Base-by-base conservation (phyloP, 2,888 invertebrate species). In the Zaprionus lineosus region DNA sequence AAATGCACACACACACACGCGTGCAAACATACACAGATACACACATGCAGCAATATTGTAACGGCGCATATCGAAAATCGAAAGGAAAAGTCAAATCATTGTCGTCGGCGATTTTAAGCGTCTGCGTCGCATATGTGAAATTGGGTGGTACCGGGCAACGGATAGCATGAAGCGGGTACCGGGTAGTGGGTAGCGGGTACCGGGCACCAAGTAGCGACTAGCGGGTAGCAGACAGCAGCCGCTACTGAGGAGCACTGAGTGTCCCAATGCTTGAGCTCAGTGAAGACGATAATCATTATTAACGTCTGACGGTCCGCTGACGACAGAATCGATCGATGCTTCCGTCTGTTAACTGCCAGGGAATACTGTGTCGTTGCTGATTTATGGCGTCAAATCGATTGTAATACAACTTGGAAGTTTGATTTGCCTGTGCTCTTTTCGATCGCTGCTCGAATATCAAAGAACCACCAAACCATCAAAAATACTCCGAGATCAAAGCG, bases 31-130 rank as follows among this genome's bases (percentile, higher is more conserved):
- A 40, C 15, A 51, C 2, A 47, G 1, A 28, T 8, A 46, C 5
- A 41, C 6, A 15, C 31, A 26, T 3, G n/a, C 8, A 37, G 8
- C 26, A 19, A 52, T 62, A 43, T 47, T 37, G 51, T 58, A 58
- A 73, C 71, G 58, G 48, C 39, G 47, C 52, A 62, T 65, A 76
- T 73, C 69, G 76, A 62, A 78, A 83, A 79, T 78, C 77, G 79
- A 78, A n/a, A n/a, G n/a, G n/a, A n/a, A n/a, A n/a, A 84, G 56
- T 66, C 72, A 66, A 72, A 71, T 72, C 40, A n/a, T 61, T 26
- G 47, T 31, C 79, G 64, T 69, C 53, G 67, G 47, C 47, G 58
- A 51, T 43, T 50, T 19, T 48, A 61, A 65, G 41, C n/a, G 75
- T 82, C 76, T 77, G 82, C 29, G 65, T 41, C 63, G 74, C 81